A percentile compares a stretch with the other conserved stretches of the same genome.
Conservation (phyloP, 2,888 invertebrate genomes). For the Athalia circularis region DNA sequence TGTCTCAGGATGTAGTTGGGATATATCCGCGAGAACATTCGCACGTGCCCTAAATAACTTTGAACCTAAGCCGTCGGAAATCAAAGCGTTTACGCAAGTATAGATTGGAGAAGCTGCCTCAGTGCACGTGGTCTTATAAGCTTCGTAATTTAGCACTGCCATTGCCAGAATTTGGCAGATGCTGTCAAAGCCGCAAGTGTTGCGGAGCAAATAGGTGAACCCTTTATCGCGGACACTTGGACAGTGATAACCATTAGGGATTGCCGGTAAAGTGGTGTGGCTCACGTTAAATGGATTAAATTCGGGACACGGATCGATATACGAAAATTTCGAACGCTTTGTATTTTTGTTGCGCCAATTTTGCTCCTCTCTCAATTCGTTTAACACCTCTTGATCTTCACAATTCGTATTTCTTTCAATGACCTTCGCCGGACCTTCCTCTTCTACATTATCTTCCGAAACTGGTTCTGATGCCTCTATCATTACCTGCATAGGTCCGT, state of each 20-base stretch:
- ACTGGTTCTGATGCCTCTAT: neutral
- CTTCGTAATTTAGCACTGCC: neutral
- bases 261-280: neutral
- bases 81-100: neutral
- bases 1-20: neutral
- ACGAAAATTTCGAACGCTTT: neutral
- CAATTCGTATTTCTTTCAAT: too few species aligned
- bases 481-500: neutral
- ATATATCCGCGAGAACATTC: slow-evolving; percentile 1
- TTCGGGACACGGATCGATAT: neutral
- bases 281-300: neutral
- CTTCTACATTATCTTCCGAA: neutral
- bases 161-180: slow-evolving; percentile 9
- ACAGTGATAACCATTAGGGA: neutral
- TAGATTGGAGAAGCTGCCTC: slow-evolving; percentile 9
- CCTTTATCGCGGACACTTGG: neutral
- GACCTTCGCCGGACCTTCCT: neutral
- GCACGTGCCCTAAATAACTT: slow-evolving; percentile 7
- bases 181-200: slow-evolving; percentile 24
- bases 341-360: slow-evolving; percentile 9
- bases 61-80: neutral
- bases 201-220: neutral
- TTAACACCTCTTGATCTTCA: neutral
- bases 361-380: neutral
- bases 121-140: neutral